Conservation (phyloP, 2,888 invertebrate species). For the Odontothrips loti region DNA sequence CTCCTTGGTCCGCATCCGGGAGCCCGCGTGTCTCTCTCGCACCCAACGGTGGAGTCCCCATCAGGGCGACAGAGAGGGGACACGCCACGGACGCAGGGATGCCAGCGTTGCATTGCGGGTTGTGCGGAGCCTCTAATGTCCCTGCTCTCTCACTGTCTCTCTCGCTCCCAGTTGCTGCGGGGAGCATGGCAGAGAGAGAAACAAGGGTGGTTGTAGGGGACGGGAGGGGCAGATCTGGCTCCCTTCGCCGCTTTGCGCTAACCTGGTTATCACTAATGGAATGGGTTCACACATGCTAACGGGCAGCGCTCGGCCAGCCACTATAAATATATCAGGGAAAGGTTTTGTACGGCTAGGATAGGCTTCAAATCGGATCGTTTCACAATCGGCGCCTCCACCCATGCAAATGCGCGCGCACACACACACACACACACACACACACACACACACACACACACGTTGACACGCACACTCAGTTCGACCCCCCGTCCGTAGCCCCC, state of each 20-base stretch:
- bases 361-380: background rate
- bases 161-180: background rate
- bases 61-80: no score
- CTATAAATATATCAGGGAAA: constrained; percentile 17
- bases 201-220: background rate
- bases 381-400: background rate
- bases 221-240: background rate
- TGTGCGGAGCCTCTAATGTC: background rate
- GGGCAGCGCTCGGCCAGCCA: background rate
- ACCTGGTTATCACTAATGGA: constrained; percentile 26
- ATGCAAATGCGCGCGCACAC: background rate
- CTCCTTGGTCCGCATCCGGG: background rate
- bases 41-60: no score
- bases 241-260: background rate
- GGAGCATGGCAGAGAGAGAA: no score
- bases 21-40: background rate
- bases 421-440: background rate
- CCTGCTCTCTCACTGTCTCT: background rate
- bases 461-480: background rate
- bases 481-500: no score
- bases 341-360: background rate
- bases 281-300: constrained; percentile 22
- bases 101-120: background rate
- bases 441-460: background rate
- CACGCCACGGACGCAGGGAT: no score